Percentiles rank a stretch among this genome's conserved stretches.
Conservation (phyloP, 2,797 vertebrate genomes). For the Helicolenus hilgendorfi region DNA sequence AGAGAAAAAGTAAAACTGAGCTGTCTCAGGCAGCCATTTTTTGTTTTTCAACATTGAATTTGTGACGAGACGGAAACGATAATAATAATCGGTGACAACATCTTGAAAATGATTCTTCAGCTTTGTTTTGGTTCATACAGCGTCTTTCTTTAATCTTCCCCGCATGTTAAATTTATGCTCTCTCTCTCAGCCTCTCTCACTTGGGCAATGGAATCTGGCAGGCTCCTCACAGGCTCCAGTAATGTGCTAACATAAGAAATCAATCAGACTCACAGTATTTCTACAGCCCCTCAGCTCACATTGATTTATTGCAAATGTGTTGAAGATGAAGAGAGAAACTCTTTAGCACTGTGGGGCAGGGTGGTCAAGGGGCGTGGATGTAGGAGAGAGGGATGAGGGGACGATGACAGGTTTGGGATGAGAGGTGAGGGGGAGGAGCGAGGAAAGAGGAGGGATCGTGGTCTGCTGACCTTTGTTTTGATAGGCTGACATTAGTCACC, state of each 20-base stretch:
- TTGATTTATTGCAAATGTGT: conserved; percentile 84
- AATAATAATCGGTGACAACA: conserved; percentile 46
- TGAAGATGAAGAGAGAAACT: conserved; percentile 76
- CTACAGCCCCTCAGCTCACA: conserved; percentile 75
- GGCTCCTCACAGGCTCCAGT: conserved; percentile 55
- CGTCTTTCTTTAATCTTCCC: conserved; percentile 55
- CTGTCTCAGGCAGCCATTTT: not conserved
- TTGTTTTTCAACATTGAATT: conserved; percentile 8
- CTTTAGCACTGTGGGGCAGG: conserved; percentile 52
- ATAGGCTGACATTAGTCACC: conserved; percentile 56
- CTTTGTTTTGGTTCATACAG: conserved; percentile 26
- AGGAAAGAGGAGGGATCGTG: conserved; percentile 9
- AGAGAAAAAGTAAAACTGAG: not conserved
- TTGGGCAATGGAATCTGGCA: conserved; percentile 53
- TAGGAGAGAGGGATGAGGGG: conserved; percentile 21
- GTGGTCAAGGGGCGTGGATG: conserved; percentile 49
- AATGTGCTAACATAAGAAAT: conserved; percentile 85
- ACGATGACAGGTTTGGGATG: conserved; percentile 31
- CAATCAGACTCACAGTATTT: conserved; percentile 81
- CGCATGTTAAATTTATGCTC: conserved; percentile 17
- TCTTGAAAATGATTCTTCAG: conserved; percentile 17
- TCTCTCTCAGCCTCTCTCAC: conserved; percentile 21
- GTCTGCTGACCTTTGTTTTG: conserved; percentile 60
- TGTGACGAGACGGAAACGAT: conserved; percentile 20
- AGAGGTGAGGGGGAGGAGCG: not conserved